phyloP scores from a whole-genome alignment of 1,140 invertebrate genomes.

The Drosophila tropicalis region DNA sequence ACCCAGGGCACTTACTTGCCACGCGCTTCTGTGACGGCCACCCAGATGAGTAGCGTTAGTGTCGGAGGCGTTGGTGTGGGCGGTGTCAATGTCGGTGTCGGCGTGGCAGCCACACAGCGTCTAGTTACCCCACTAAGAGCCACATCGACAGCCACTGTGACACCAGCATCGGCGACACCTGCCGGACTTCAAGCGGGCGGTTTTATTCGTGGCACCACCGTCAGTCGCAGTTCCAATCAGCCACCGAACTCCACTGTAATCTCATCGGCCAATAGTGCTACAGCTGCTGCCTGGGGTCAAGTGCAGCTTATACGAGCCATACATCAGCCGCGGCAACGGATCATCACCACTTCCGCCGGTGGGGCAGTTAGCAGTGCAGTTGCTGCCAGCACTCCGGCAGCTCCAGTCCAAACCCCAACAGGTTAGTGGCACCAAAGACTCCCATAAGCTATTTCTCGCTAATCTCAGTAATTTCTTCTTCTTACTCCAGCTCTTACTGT shows the following conservation, averaged over 20 bases:
- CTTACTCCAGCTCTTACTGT: slow-evolving; percentile 45
- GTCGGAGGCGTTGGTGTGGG: slow-evolving; percentile 28
- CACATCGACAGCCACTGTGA: slow-evolving; percentile 60
- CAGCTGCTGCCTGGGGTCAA: slow-evolving; percentile 73
- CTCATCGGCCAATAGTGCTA: slow-evolving; percentile 68
- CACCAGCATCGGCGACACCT: slow-evolving; percentile 33
- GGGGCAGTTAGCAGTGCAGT: slow-evolving; percentile 37
- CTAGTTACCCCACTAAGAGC: slow-evolving; percentile 71
- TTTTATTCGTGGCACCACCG: slow-evolving; percentile 66
- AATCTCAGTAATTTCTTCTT: neutral
- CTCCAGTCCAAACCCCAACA: slow-evolving; percentile 61
- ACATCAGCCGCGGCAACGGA: slow-evolving; percentile 70
- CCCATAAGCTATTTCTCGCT: neutral
- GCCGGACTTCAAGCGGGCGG: slow-evolving; percentile 60
- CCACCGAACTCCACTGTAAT: slow-evolving; percentile 73
- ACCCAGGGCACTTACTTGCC: slow-evolving; percentile 76
- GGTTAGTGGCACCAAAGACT: slow-evolving; percentile 16
- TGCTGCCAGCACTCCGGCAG: slow-evolving; percentile 51
- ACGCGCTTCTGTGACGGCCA: slow-evolving; percentile 72
- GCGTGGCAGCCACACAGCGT: slow-evolving; percentile 56
- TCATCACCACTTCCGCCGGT: slow-evolving; percentile 75
- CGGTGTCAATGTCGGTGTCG: slow-evolving; percentile 21
- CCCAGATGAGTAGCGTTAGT: slow-evolving; percentile 70
- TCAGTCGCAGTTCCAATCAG: slow-evolving; percentile 65
- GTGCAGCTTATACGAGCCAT: slow-evolving; percentile 80